Evolutionary conservation across 2,888 invertebrate genomes (phyloP), one percentile per base, ranked within the genome.

Genomic region (Opisthograptis luteolata): DNA sequence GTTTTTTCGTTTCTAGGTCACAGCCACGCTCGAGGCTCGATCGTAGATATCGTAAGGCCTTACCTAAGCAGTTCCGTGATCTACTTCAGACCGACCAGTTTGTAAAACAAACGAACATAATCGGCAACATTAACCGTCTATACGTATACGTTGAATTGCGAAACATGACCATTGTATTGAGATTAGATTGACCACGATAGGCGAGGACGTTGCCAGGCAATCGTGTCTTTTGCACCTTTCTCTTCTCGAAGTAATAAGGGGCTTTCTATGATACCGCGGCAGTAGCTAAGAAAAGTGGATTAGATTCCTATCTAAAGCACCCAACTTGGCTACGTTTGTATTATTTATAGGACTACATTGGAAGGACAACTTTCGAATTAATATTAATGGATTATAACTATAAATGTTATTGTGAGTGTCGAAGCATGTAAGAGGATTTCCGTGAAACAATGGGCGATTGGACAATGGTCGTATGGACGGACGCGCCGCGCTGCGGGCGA

Each of bases 1-100:
- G 73, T 79, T 83, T 84, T 83, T 87, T 84, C 65, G 73, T 80
- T 86, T 84, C 77, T 88, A 81, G 88, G 88, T 85, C 84, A 79
- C 60, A 62, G 62, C 60, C 59, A 64, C 62, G 49, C 62, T 50
- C 62, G 62, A 61, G 59, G 58, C 64, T 60, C 61, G 63, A 63
- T 60, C 59, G 57, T 57, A 52, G 64, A 66, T 61, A 75, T 66
- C 65, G 67, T 64, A 57, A 64, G 62, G 61, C 56, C 58, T 64
- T 65, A 70, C 64, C 69, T 61, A 70, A 72, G 60, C 66, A 75
- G 78, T 81, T 84, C 82, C 79, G 83, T 79, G 79, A 81, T 78
- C 80, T 69, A 79, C 70, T 80, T 73, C 62, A 61, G 64, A 56
- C 61, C 60, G 60, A 60, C 66, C 63, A 63, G 64, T 59, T 65